phyloP scores from a whole-genome alignment of 2,113 vertebrate genomes.

The Pelobates fuscus region DNA sequence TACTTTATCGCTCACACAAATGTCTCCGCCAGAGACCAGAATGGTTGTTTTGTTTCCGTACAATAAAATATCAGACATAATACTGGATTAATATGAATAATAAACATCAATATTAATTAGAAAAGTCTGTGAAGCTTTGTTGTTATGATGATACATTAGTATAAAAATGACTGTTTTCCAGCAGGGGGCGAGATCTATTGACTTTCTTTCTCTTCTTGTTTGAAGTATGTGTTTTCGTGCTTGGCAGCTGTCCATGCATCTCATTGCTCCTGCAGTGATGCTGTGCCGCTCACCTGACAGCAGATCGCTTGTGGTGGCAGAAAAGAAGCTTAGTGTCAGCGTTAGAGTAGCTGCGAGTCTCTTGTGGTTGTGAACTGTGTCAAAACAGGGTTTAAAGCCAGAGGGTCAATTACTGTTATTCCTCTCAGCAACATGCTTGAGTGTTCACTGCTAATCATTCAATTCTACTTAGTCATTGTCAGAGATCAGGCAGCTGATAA shows the following conservation, averaged over 20 bases:
- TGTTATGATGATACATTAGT: constrained; percentile 28
- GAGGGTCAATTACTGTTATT: constrained; percentile 42
- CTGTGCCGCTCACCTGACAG: constrained; percentile 39
- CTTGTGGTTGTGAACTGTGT: constrained; percentile 45
- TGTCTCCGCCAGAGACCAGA: no score
- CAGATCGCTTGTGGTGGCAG: constrained; percentile 31
- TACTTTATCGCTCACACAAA: no score
- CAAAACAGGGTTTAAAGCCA: constrained; percentile 43
- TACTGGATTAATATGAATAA: no score
- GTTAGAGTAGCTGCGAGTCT: constrained; percentile 28
- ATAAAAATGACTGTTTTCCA: constrained; percentile 20
- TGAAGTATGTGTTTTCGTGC: constrained; percentile 35
- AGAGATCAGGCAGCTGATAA: constrained; percentile 39
- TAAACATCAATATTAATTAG: not conserved
- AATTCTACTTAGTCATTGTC: constrained; percentile 37
- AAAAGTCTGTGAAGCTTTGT: not conserved
- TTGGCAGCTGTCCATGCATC: constrained; percentile 22
- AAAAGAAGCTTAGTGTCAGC: constrained; percentile 36
- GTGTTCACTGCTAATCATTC: constrained; percentile 25
- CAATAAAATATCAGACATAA: constrained; percentile 6
- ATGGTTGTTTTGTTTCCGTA: not conserved
- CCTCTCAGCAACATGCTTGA: constrained; percentile 31
- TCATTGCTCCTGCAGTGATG: constrained; percentile 24
- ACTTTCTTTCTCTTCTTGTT: constrained; percentile 18
- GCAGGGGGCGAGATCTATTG: constrained; percentile 31